Conservation (phyloP, 37 sponge, comb jelly and placozoan genomes). For the Halisarca cf. caerulea region DNA sequence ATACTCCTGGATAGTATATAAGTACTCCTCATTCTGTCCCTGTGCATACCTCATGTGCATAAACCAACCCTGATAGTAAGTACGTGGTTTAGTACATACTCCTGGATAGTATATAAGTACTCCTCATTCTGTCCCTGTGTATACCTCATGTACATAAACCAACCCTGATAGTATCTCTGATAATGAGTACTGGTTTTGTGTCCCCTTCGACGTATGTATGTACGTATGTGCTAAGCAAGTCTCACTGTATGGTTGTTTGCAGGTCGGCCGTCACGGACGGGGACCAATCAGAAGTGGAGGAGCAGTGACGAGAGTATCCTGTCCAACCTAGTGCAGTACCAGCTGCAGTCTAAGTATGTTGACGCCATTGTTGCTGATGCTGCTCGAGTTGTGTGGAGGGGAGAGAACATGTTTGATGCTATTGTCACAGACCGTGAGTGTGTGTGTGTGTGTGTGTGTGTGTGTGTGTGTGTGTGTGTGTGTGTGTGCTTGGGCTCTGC, state of each 20-base stretch:
- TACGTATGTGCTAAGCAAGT: background rate
- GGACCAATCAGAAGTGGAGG: conserved; percentile 28
- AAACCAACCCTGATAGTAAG: no score
- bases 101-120: no score
- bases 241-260: background rate
- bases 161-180: no score
- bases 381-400: conserved; percentile 70
- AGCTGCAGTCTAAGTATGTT: conserved; percentile 61
- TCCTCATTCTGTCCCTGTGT: no score
- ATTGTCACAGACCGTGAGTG: conserved; percentile 92
- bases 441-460: background rate
- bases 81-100: no score
- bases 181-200: no score
- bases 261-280: conserved; percentile 21
- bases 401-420: conserved; percentile 76
- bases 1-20: no score
- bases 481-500: no score
- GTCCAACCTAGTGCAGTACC: conserved; percentile 76
- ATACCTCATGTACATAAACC: no score
- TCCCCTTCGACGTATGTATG: background rate
- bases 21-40: no score
- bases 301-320: conserved; percentile 68
- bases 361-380: conserved; percentile 86
- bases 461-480: no score
- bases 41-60: no score